Base-by-base conservation (phyloP, 2,797 vertebrate genomes). In the Anomalospiza imberbis region DNA sequence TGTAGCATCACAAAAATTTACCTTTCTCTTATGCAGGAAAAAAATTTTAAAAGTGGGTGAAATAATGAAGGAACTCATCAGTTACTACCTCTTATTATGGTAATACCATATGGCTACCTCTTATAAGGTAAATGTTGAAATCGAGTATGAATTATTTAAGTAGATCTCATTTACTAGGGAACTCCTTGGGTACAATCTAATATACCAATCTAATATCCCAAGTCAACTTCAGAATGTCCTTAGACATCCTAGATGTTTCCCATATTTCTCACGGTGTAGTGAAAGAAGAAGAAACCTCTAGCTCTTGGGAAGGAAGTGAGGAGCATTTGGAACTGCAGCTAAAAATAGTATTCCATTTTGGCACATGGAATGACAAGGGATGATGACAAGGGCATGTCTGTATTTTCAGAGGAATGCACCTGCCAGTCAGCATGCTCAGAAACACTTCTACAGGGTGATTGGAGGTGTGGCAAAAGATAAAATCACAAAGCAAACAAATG, bases 331-430 rank as follows among this genome's bases (percentile, higher is more conserved):
- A 34, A 54, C 18, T 58, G 29, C 29, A 72, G 22, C 25, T 50
- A 42, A 75, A 81, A 55, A 53, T 20, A 12, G 4, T 17, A 38
- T 51, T 24, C 15, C 11, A 13, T 48, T 75, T 21, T 9, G 21
- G 58, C 21, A 72, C 14, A 12, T 10, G 15, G 54, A 62, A 34
- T 34, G 34, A 34, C 34, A 34, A 34, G 34, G 34, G 34, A 34
- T 8, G 8, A 25, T 21, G 42, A 22, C 19, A 60, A 9, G 0
- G 0, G 7, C 16, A 51, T 21, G 14, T 19, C 8, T 76, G 40
- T 20, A 51, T 78, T 86, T 66, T 60, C 22, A 25, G 24, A 79
- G 28, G 28, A 85, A 21, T 12, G 29, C 14, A 34, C 9, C 17
- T 48, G n/a, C 10, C 38, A 74, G 31, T 13, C 61, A 91, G 26